phyloP scores from a whole-genome alignment of 2,888 invertebrate species.

The Dilophus febrilis region DNA sequence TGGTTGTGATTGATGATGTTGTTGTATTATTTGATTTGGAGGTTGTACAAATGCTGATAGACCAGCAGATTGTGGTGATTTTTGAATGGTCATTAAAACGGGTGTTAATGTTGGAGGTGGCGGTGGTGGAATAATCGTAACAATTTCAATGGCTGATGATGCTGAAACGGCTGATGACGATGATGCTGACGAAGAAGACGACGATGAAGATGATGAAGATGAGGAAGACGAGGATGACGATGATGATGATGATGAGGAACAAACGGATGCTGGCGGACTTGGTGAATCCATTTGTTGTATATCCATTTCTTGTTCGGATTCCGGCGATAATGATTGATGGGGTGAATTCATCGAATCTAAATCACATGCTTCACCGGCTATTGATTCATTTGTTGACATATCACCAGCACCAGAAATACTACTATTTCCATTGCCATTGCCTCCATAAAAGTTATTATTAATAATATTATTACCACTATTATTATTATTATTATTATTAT shows the following conservation, averaged over 20 bases:
- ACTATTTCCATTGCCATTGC: conserved; percentile 11
- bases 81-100: too few species aligned
- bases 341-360: conserved; percentile 20
- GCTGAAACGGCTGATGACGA: too few species aligned
- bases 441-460: conserved; percentile 13
- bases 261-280: conserved; percentile 10
- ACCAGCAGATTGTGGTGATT: too few species aligned
- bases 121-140: conserved; percentile 6
- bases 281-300: conserved; percentile 27
- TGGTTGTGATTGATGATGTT: conserved; percentile 6
- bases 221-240: too few species aligned
- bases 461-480: too few species aligned
- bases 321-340: conserved; percentile 15
- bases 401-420: too few species aligned
- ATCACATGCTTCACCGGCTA: conserved; percentile 24
- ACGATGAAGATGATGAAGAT: too few species aligned
- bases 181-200: too few species aligned
- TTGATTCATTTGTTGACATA: conserved; percentile 16
- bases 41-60: not conserved
- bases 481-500: too few species aligned
- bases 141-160: not conserved
- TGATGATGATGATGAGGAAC: too few species aligned
- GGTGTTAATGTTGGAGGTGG: conserved; percentile 8
- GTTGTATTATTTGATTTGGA: not conserved
- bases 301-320: conserved; percentile 28